Percentiles rank a stretch among this genome's conserved stretches.
phyloP scores from a whole-genome alignment of 2,797 vertebrate species.

The Austrolebias charrua region DNA sequence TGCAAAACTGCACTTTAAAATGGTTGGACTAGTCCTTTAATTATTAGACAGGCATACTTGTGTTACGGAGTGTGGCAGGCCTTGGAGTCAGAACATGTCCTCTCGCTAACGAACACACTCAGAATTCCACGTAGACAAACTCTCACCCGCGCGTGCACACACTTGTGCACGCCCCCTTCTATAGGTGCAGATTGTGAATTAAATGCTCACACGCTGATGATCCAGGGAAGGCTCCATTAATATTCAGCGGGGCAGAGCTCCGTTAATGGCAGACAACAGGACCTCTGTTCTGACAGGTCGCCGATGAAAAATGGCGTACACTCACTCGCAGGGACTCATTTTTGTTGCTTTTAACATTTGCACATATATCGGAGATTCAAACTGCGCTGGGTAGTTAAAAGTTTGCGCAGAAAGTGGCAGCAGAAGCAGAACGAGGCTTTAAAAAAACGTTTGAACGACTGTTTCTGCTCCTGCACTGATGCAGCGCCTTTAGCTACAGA shows the following conservation, averaged over 20 bases:
- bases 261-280: constrained; percentile 83
- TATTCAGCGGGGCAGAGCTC: constrained; percentile 77
- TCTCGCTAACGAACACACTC: constrained; percentile 50
- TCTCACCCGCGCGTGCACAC: constrained; percentile 34
- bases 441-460: neutral
- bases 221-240: constrained; percentile 79
- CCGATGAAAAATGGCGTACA: constrained; percentile 71
- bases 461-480: constrained; percentile 11
- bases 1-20: no score
- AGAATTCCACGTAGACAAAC: constrained; percentile 34
- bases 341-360: neutral
- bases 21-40: no score
- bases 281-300: constrained; percentile 82
- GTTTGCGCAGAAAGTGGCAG: neutral
- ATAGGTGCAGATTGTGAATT: constrained; percentile 74
- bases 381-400: neutral
- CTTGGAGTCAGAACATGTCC: constrained; percentile 61
- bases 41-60: constrained; percentile 1
- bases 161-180: constrained; percentile 28
- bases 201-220: constrained; percentile 70
- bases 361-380: neutral
- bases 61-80: constrained; percentile 56
- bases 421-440: neutral
- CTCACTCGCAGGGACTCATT: constrained; percentile 38
- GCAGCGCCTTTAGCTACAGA: constrained; percentile 40